Evolutionary conservation across 1,140 invertebrate species (phyloP).

Genomic region (Lycorma delicatula): DNA sequence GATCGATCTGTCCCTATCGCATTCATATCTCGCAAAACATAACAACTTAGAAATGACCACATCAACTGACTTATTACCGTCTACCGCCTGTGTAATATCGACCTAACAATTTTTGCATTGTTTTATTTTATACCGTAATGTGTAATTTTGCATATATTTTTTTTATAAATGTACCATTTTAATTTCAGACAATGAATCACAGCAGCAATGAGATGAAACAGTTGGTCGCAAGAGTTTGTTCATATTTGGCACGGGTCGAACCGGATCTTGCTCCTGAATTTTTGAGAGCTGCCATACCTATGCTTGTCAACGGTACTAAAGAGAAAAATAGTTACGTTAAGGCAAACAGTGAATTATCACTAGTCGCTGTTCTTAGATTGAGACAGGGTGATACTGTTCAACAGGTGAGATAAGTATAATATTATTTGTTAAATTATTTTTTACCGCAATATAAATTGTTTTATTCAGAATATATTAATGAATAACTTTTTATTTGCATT

Average conservation of each 20-base stretch:
- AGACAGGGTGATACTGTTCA: conserved; percentile 64
- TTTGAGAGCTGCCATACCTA: conserved; percentile 70
- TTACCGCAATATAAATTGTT: no score
- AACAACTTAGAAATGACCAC: no score
- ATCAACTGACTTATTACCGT: no score
- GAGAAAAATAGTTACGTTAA: conserved; percentile 95
- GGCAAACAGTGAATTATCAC: conserved; percentile 84
- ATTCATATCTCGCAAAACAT: no score
- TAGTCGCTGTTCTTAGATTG: conserved; percentile 74
- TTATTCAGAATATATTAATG: no score
- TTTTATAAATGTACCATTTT: conserved; percentile 3
- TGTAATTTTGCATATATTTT: neutral
- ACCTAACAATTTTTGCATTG: no score
- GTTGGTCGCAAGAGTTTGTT: conserved; percentile 71
- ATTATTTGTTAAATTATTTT: no score
- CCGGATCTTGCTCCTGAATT: conserved; percentile 60
- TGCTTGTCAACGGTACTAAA: conserved; percentile 93
- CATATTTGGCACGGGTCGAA: conserved; percentile 55
- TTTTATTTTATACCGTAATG: no score
- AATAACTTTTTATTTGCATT: no score
- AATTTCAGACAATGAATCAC: conserved; percentile 81
- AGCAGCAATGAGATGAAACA: conserved; percentile 91
- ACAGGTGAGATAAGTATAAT: no score
- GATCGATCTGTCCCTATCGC: no score
- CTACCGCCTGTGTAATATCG: no score